Evolutionary conservation across 2,797 vertebrate genomes (phyloP).

Genomic region (Tenualosa ilisha): DNA sequence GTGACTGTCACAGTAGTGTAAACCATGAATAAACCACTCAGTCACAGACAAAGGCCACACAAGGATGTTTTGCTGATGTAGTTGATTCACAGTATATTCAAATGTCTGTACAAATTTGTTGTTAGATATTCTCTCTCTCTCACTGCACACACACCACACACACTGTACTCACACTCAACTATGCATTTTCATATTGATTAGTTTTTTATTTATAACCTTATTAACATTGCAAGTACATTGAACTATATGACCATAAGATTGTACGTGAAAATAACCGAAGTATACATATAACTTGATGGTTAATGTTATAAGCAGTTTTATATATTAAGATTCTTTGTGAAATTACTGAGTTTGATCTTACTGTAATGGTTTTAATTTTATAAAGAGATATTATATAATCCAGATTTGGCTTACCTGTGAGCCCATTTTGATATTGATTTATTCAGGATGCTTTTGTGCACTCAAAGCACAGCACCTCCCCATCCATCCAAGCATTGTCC

Average conservation of each 20-base stretch:
- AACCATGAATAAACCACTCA: not conserved
- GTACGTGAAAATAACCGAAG: not conserved
- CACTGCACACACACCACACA: not conserved
- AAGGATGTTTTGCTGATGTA: not conserved
- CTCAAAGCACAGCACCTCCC: not conserved
- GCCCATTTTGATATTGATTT: not conserved
- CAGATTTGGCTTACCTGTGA: not conserved
- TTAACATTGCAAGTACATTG: not conserved
- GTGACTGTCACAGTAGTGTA: not conserved
- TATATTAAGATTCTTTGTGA: slow-evolving; percentile 15
- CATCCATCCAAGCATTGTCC: not conserved
- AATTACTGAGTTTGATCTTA: not conserved
- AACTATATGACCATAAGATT: not conserved
- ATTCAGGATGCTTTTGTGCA: not conserved
- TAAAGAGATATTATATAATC: not conserved
- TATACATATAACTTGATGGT: not conserved
- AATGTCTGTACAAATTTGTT: not conserved
- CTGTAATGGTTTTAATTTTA: not conserved
- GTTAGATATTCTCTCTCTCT: not conserved
- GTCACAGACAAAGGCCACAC: not conserved
- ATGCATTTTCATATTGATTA: slow-evolving; percentile 74
- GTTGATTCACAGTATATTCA: not conserved
- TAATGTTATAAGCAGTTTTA: not conserved
- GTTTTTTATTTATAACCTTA: not conserved
- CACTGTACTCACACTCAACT: slow-evolving; percentile 63